Percentiles rank a stretch among this genome's conserved stretches.
Conservation (phyloP, 2,797 vertebrate species). For the Pygocentrus nattereri region DNA sequence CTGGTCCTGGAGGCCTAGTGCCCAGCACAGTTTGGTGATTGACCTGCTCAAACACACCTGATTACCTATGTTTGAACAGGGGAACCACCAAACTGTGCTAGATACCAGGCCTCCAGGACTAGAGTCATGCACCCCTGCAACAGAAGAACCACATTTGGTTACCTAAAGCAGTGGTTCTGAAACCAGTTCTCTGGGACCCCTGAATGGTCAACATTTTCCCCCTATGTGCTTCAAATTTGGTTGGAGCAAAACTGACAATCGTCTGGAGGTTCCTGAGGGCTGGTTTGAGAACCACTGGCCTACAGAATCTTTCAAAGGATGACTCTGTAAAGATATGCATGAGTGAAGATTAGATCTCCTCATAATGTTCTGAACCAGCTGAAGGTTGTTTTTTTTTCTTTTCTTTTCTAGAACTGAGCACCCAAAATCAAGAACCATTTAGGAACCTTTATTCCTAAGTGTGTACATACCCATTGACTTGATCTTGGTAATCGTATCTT, state of each 20-base stretch:
- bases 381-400: not conserved
- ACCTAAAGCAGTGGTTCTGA: not conserved
- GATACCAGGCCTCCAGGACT: not conserved
- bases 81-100: not conserved
- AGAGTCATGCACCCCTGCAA: not conserved
- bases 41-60: not conserved
- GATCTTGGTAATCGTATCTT: too few species aligned
- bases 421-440: not conserved
- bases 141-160: not conserved
- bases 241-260: too few species aligned
- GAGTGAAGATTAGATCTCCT: not conserved
- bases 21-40: not conserved
- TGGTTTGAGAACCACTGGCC: not conserved
- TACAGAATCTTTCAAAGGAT: not conserved
- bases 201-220: too few species aligned
- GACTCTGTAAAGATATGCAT: too few species aligned
- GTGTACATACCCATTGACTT: conserved; percentile 26
- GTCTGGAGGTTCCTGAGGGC: too few species aligned
- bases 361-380: not conserved
- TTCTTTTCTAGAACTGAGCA: not conserved
- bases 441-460: not conserved
- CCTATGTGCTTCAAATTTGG: too few species aligned
- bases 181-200: too few species aligned
- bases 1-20: too few species aligned
- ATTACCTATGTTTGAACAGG: not conserved